Evolutionary conservation across 1,140 invertebrate genomes (phyloP).

Genomic region (Rhysida immarginata): DNA sequence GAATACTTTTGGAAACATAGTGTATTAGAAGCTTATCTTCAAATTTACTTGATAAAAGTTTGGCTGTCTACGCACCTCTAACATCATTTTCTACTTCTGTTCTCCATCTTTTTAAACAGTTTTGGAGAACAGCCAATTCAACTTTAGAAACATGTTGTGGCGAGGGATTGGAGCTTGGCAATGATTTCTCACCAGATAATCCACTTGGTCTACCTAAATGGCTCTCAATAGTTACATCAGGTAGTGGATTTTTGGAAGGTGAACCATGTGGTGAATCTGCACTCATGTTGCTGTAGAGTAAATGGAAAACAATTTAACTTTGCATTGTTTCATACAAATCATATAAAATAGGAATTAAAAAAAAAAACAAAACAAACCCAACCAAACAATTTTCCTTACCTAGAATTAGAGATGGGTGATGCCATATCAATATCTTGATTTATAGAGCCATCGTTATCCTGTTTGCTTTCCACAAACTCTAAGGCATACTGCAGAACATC

Average conservation of each 20-base stretch:
- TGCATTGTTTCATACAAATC: too few species aligned
- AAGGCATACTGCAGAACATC: conserved; percentile 30
- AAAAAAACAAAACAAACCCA: not conserved
- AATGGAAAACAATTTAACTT: too few species aligned
- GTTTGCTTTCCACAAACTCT: conserved; percentile 25
- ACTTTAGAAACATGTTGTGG: conserved; percentile 25
- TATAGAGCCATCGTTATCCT: not conserved
- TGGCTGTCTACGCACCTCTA: conserved; percentile 21
- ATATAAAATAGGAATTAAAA: not conserved
- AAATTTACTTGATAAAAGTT: not conserved
- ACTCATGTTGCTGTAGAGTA: conserved; percentile 11
- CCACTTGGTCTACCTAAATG: not conserved
- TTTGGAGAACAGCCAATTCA: conserved; percentile 28
- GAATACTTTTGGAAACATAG: too few species aligned
- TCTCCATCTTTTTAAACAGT: conserved; percentile 32
- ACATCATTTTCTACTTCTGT: conserved; percentile 32
- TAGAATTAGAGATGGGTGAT: conserved; percentile 18
- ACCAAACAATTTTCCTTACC: conserved; percentile 11
- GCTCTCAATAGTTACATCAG: conserved; percentile 13
- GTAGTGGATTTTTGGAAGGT: conserved; percentile 13
- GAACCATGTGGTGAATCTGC: conserved; percentile 13
- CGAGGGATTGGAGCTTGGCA: conserved; percentile 13
- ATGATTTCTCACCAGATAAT: not conserved
- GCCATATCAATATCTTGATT: conserved; percentile 28
- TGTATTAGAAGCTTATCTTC: too few species aligned